Conservation (phyloP, 2,797 vertebrate species). For the Chaenodraco wilsoni region DNA sequence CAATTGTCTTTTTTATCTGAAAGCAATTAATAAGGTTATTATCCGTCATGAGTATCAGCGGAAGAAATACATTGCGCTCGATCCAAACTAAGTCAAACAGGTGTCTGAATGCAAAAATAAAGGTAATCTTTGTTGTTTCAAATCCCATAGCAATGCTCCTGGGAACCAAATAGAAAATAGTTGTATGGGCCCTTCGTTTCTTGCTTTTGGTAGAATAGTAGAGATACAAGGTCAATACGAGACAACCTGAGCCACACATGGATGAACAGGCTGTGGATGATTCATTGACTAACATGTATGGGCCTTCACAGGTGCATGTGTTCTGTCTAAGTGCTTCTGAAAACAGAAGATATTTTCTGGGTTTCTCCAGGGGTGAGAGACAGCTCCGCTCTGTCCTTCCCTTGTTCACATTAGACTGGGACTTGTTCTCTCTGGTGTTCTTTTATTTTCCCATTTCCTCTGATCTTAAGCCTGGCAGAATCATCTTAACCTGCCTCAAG, state of each 20-base stretch:
- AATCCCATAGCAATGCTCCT: constrained; percentile 19
- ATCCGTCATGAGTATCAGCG: background rate
- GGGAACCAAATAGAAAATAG: constrained; percentile 14
- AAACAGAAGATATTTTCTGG: constrained; percentile 56
- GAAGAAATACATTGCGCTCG: too few species aligned
- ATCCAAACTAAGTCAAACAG: constrained; percentile 4
- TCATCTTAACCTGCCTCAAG: constrained; percentile 76
- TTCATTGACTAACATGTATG: constrained; percentile 6
- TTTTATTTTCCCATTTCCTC: constrained; percentile 74
- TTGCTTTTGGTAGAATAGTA: background rate
- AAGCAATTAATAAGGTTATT: too few species aligned
- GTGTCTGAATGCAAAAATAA: constrained; percentile 24
- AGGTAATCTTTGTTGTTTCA: constrained; percentile 24
- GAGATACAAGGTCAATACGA: background rate
- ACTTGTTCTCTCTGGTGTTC: constrained; percentile 69
- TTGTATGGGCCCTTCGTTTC: background rate
- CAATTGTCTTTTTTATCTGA: background rate
- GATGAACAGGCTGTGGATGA: constrained; percentile 1
- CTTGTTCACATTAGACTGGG: constrained; percentile 73
- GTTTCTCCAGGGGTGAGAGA: constrained; percentile 64
- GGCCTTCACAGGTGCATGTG: constrained; percentile 28
- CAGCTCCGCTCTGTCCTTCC: constrained; percentile 61
- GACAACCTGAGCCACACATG: background rate
- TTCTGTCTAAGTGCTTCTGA: constrained; percentile 61
- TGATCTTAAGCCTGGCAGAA: constrained; percentile 75